Evolutionary conservation across 2,888 invertebrate genomes (phyloP).

Genomic region (Zaprionus lineosus): DNA sequence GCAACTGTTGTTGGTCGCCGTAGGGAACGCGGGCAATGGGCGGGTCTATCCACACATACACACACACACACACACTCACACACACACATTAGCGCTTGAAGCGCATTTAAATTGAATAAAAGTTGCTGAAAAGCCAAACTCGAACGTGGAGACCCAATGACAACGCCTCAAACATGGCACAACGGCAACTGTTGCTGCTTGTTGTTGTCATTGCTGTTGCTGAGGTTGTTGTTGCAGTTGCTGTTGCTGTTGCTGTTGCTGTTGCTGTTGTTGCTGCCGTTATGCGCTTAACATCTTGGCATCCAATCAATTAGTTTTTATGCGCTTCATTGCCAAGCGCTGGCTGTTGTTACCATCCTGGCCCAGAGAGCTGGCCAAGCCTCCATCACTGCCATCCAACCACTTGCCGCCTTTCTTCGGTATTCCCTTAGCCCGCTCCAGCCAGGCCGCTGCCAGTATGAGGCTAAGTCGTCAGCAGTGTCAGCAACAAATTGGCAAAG

Average conservation of each 20-base stretch:
- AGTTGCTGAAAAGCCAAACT: slow-evolving; percentile 58
- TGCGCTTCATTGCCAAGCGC: slow-evolving; percentile 70
- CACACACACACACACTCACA: slow-evolving; percentile 12
- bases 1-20: slow-evolving; percentile 18
- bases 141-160: slow-evolving; percentile 37
- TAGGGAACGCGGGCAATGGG: slow-evolving; percentile 26
- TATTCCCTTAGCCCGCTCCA: no score
- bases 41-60: slow-evolving; percentile 33
- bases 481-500: slow-evolving; percentile 77
- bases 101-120: slow-evolving; percentile 76
- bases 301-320: slow-evolving; percentile 79
- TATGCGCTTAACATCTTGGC: slow-evolving; percentile 75
- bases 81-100: slow-evolving; percentile 53
- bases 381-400: no score
- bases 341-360: slow-evolving; percentile 23
- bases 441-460: no score
- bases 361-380: slow-evolving; percentile 61
- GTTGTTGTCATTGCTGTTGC: slow-evolving; percentile 5
- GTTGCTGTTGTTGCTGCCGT: slow-evolving; percentile 53
- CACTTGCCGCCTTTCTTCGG: slow-evolving; percentile 10
- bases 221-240: slow-evolving; percentile 12
- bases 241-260: slow-evolving; percentile 19
- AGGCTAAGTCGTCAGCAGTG: slow-evolving; percentile 65
- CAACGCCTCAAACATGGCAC: slow-evolving; percentile 58
- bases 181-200: slow-evolving; percentile 46